Evolutionary conservation across 2,113 vertebrate species (phyloP).

Genomic region (Lethenteron reissneri): DNA sequence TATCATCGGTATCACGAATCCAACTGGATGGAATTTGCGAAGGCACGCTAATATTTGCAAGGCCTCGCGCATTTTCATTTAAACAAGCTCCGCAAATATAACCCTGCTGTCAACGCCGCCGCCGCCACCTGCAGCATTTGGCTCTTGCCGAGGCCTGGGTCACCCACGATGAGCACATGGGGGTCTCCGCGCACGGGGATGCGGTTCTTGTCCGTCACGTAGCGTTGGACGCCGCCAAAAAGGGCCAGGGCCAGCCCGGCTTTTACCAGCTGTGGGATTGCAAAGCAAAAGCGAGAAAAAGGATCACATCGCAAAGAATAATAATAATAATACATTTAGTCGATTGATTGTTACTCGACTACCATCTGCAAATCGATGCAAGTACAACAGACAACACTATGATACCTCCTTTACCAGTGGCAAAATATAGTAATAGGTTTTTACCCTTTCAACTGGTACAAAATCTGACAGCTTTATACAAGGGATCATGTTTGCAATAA

Average conservation of each 20-base stretch:
- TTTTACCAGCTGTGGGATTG: slow-evolving; percentile 51
- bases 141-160: slow-evolving; percentile 90
- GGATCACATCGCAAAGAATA: too few species aligned
- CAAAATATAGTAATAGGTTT: too few species aligned
- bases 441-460: too few species aligned
- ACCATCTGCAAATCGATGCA: background rate
- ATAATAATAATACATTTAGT: too few species aligned
- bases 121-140: slow-evolving; percentile 73
- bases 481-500: too few species aligned
- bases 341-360: background rate
- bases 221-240: slow-evolving; percentile 83
- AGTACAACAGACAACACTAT: background rate
- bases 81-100: too few species aligned
- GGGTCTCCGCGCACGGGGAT: slow-evolving; percentile 78
- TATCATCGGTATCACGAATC: slow-evolving; percentile 3
- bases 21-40: too few species aligned
- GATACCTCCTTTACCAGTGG: too few species aligned
- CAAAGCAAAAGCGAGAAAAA: slow-evolving; percentile 8
- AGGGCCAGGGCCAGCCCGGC: slow-evolving; percentile 54
- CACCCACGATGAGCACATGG: slow-evolving; percentile 76
- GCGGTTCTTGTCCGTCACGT: slow-evolving; percentile 62
- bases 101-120: too few species aligned
- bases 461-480: too few species aligned
- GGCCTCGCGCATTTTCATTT: too few species aligned
- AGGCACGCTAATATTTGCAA: too few species aligned